phyloP scores from a whole-genome alignment of 2,797 vertebrate species.

The Tadarida brasiliensis region DNA sequence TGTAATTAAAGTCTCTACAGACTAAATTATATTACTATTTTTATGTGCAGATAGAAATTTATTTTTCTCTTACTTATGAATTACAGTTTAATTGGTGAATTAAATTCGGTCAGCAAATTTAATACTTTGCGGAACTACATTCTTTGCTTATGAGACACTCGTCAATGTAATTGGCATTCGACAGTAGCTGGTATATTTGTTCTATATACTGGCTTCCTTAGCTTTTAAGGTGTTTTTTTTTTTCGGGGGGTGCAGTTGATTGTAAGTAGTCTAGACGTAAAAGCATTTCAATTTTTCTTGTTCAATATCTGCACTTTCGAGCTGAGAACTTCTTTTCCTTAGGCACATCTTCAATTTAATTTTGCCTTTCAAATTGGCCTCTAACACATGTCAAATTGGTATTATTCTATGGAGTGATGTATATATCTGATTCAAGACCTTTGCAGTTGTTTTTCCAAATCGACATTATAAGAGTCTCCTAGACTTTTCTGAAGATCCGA shows the following conservation, averaged over 20 bases:
- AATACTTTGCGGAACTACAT: background rate
- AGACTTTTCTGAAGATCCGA: background rate
- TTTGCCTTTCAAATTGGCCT: background rate
- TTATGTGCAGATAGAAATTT: background rate
- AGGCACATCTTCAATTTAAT: background rate
- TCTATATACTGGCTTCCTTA: background rate
- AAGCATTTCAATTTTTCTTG: background rate
- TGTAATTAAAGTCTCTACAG: background rate
- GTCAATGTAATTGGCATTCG: background rate
- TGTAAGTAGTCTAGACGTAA: background rate
- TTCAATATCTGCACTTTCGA: background rate
- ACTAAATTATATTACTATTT: background rate
- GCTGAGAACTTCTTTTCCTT: background rate
- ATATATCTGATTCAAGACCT: background rate
- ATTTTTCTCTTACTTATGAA: background rate
- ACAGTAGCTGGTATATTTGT: background rate
- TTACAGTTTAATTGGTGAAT: background rate
- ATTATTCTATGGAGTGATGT: background rate
- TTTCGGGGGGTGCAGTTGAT: background rate
- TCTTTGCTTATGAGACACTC: background rate
- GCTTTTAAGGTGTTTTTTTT: background rate
- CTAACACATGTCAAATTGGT: background rate
- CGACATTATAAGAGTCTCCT: background rate
- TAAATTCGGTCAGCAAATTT: background rate
- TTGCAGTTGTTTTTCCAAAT: background rate